Evolutionary conservation across 2,888 invertebrate genomes (phyloP).

Genomic region (Lithophane leautieri): DNA sequence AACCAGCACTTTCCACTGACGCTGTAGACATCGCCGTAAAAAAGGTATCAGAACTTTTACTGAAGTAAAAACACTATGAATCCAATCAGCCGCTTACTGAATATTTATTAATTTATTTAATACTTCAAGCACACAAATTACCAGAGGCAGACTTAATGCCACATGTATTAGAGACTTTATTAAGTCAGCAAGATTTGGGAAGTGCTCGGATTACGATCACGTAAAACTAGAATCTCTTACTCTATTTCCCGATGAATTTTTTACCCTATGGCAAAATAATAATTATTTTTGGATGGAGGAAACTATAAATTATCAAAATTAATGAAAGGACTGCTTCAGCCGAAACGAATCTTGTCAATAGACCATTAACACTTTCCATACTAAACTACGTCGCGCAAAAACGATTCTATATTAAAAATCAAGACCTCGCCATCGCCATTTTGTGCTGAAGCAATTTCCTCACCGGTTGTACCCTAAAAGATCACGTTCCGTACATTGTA

Average conservation of each 20-base stretch:
- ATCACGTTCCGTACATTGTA: slow-evolving; percentile 55
- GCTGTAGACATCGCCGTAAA: neutral
- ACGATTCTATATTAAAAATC: slow-evolving; percentile 48
- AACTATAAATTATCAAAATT: neutral
- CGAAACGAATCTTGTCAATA: neutral
- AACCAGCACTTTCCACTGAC: neutral
- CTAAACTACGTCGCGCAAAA: slow-evolving; percentile 2
- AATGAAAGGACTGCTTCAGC: neutral
- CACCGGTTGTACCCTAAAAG: slow-evolving; percentile 50
- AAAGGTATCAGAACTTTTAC: neutral
- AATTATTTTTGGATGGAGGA: neutral
- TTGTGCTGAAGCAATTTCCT: slow-evolving; percentile 56
- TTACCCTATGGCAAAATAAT: neutral
- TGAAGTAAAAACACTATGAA: neutral
- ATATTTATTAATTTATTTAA: neutral
- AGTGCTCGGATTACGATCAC: too few species aligned
- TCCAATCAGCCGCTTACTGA: neutral
- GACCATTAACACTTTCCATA: slow-evolving; percentile 9
- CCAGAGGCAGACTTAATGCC: too few species aligned
- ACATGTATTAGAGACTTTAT: neutral
- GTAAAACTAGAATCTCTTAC: neutral
- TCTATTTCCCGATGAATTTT: neutral
- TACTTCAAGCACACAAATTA: neutral
- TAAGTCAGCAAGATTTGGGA: neutral
- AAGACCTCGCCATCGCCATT: slow-evolving; percentile 30